Conservation (phyloP, 1,140 invertebrate genomes). For the Archivesica marissinica region DNA sequence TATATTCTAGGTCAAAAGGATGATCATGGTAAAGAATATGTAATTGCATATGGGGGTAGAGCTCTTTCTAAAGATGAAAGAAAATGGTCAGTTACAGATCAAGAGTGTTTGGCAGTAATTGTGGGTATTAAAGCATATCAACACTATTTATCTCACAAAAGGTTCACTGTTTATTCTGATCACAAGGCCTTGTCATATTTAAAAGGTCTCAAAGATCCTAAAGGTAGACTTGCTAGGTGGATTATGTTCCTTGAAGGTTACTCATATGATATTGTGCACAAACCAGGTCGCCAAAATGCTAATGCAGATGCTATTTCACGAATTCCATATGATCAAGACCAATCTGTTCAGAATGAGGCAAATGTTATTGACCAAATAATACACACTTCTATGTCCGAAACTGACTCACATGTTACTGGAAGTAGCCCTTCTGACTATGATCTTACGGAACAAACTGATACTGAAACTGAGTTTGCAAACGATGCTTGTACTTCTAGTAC, state of each 20-base stretch:
- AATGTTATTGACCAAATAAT: background rate
- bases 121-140: constrained; percentile 46
- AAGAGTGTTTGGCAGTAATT: constrained; percentile 55
- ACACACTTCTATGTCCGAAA: background rate
- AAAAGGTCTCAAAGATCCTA: constrained; percentile 28
- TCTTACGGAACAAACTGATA: background rate
- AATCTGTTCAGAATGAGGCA: background rate
- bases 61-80: constrained; percentile 69
- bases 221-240: constrained; percentile 46
- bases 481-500: background rate
- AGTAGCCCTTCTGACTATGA: background rate
- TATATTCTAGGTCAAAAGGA: constrained; percentile 65
- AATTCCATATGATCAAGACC: constrained; percentile 4
- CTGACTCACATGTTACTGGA: background rate
- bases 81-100: constrained; percentile 56
- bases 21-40: constrained; percentile 49
- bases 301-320: constrained; percentile 48
- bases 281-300: background rate
- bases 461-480: too few species aligned
- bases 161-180: constrained; percentile 48
- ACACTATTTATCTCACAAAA: constrained; percentile 35
- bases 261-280: constrained; percentile 35
- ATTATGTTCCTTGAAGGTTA: constrained; percentile 35
- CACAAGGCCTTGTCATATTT: constrained; percentile 45
- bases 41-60: constrained; percentile 76